Conservation (phyloP, 2,888 invertebrate genomes). For the Acleris literana region DNA sequence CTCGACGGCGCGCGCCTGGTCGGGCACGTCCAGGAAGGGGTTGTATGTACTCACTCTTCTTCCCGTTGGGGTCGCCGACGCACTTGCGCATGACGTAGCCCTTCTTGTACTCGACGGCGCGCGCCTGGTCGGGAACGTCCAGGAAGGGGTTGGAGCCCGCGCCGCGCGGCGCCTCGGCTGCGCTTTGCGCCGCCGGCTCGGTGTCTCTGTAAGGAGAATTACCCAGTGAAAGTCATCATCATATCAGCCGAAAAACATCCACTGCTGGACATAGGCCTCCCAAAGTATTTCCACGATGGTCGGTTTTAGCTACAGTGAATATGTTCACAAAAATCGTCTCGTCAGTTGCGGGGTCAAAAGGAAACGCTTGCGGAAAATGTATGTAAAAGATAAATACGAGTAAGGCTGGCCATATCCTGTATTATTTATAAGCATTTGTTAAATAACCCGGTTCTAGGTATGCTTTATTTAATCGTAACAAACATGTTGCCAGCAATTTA, state of each 20-base stretch:
- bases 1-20: constrained; percentile 93
- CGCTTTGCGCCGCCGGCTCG: constrained; percentile 63
- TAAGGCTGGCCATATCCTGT: too few relatives aligned
- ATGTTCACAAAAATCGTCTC: too few relatives aligned
- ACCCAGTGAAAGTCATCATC: neutral
- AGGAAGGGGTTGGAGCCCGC: constrained; percentile 89
- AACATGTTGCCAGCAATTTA: too few relatives aligned
- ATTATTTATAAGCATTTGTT: too few relatives aligned
- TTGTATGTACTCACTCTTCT: constrained; percentile 89
- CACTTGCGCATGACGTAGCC: constrained; percentile 99
- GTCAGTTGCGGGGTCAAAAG: too few relatives aligned
- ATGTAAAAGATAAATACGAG: too few relatives aligned
- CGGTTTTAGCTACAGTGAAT: too few relatives aligned
- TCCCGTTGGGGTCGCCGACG: constrained; percentile 97
- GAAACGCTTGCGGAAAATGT: too few relatives aligned
- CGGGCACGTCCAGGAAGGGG: constrained; percentile 82
- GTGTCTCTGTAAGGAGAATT: constrained; percentile 83
- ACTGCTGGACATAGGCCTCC: neutral
- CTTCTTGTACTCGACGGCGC: constrained; percentile 97
- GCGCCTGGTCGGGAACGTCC: constrained; percentile 92
- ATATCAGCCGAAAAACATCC: too few relatives aligned
- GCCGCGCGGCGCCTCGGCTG: constrained; percentile 60
- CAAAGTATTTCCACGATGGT: too few relatives aligned
- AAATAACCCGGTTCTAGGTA: too few relatives aligned
- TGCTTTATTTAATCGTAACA: too few relatives aligned